Percentiles rank a stretch among this genome's conserved stretches.
phyloP scores from a whole-genome alignment of 2,888 invertebrate genomes.

The Nowickia ferox region DNA sequence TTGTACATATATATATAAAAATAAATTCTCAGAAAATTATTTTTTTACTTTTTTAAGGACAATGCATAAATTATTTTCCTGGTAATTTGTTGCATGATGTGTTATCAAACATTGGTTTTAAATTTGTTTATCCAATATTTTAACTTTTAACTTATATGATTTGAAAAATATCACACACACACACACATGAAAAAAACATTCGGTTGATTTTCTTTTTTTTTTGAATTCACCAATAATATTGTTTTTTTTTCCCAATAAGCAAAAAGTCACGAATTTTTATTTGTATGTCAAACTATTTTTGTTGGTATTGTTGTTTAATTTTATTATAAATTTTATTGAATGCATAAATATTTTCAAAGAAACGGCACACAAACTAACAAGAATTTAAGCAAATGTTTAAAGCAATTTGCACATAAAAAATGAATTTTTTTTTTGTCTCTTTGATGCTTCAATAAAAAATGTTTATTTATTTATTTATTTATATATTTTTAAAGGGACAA shows the following conservation, averaged over 20 bases:
- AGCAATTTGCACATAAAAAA: slow-evolving; percentile 38
- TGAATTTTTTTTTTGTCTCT: neutral
- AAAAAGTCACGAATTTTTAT: slow-evolving; percentile 20
- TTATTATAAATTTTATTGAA: slow-evolving; percentile 59
- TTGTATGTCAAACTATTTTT: slow-evolving; percentile 12
- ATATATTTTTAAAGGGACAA: neutral
- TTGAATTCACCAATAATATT: slow-evolving; percentile 58
- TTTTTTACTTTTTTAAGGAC: neutral
- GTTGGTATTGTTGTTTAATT: slow-evolving; percentile 72
- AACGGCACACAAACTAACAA: slow-evolving; percentile 13
- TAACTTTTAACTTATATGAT: slow-evolving; percentile 22
- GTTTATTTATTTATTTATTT: slow-evolving; percentile 9
- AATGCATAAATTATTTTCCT: neutral
- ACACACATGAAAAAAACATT: slow-evolving; percentile 21
- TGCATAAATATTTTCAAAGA: slow-evolving; percentile 52
- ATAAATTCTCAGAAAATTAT: neutral
- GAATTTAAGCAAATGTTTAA: slow-evolving; percentile 44
- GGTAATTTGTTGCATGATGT: slow-evolving; percentile 3
- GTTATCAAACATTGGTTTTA: neutral
- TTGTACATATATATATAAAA: too few relatives aligned
- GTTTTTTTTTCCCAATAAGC: slow-evolving; percentile 3
- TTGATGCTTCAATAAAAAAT: neutral
- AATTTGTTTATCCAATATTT: slow-evolving; percentile 30
- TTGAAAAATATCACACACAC: neutral
- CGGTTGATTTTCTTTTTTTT: slow-evolving; percentile 34